Percentiles rank a stretch among this genome's conserved stretches.
phyloP scores from a whole-genome alignment of 30 jellyfish, hydroid and myxozoan genomes.

The Hydractinia echinata region DNA sequence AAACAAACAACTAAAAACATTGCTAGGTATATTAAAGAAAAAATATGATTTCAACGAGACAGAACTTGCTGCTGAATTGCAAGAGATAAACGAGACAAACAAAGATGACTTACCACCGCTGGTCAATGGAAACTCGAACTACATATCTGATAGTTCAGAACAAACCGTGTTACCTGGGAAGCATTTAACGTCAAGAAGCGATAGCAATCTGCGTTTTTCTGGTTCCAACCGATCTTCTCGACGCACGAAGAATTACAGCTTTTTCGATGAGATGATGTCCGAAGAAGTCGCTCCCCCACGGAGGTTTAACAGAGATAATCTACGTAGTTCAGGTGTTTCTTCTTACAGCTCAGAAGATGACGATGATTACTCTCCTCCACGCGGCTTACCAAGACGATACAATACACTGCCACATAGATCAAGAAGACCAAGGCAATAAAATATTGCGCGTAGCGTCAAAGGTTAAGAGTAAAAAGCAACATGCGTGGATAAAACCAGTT shows the following conservation, averaged over 20 bases:
- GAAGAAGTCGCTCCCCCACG: neutral
- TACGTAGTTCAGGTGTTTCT: conserved; percentile 13
- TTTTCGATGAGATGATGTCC: neutral
- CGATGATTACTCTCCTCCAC: conserved; percentile 19
- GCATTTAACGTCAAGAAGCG: neutral
- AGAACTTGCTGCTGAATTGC: conserved; percentile 35
- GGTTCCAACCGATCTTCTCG: neutral
- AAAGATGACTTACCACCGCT: neutral
- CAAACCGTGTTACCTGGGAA: conserved; percentile 4
- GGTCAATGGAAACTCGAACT: neutral
- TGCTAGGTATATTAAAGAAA: conserved; percentile 39
- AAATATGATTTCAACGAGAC: conserved; percentile 36
- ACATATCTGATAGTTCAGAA: conserved; percentile 1
- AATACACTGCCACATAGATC: neutral
- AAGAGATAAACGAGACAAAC: conserved; percentile 8
- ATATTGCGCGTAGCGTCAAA: neutral
- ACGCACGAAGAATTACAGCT: neutral
- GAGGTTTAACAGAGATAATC: neutral
- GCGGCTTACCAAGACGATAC: conserved; percentile 10
- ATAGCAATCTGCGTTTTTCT: conserved; percentile 1
- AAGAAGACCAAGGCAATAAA: conserved; percentile 9
- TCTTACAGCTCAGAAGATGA: conserved; percentile 13
- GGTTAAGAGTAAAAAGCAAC: too few species aligned
- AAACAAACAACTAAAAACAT: conserved; percentile 34
- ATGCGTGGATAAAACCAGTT: too few species aligned